Percentiles rank a stretch among this genome's conserved stretches.
phyloP scores from a whole-genome alignment of 2,113 vertebrate species.

The Melanocharis versteri region DNA sequence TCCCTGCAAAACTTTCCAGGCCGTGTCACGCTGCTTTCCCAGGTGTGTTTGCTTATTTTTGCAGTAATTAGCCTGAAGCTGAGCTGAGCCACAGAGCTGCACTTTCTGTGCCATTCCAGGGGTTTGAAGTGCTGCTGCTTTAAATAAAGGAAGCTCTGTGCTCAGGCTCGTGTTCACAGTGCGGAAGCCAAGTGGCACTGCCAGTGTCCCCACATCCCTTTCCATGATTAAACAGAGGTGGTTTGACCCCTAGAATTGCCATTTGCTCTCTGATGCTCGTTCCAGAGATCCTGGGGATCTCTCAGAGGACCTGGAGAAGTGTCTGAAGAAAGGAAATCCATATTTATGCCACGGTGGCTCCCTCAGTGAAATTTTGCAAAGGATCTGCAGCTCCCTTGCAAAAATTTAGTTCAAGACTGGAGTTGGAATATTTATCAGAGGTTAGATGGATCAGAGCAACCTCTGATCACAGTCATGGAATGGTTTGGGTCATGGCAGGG shows the following conservation, averaged over 20 bases:
- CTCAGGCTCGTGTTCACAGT: neutral
- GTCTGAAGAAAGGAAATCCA: neutral
- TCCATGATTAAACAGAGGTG: neutral
- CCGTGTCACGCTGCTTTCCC: slow-evolving; percentile 41
- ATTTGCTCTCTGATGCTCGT: neutral
- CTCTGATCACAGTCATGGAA: neutral
- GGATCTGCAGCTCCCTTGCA: neutral
- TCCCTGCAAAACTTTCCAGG: slow-evolving; percentile 39
- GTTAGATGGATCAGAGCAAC: neutral
- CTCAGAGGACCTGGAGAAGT: neutral
- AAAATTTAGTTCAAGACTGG: accelerated
- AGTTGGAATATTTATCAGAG: neutral
- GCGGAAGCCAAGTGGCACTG: neutral
- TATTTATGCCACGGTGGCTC: accelerated
- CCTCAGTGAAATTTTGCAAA: neutral
- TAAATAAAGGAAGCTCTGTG: neutral
- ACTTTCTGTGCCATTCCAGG: neutral
- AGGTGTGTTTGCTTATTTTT: slow-evolving; percentile 66
- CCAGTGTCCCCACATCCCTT: neutral
- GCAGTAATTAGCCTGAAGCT: slow-evolving; percentile 40
- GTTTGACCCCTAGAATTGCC: neutral
- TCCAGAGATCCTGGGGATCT: neutral
- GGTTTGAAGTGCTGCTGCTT: neutral
- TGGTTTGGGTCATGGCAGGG: neutral
- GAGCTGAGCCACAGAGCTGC: neutral